Base-by-base conservation (phyloP, 2,888 invertebrate species). In the Tenthredo mesomela region DNA sequence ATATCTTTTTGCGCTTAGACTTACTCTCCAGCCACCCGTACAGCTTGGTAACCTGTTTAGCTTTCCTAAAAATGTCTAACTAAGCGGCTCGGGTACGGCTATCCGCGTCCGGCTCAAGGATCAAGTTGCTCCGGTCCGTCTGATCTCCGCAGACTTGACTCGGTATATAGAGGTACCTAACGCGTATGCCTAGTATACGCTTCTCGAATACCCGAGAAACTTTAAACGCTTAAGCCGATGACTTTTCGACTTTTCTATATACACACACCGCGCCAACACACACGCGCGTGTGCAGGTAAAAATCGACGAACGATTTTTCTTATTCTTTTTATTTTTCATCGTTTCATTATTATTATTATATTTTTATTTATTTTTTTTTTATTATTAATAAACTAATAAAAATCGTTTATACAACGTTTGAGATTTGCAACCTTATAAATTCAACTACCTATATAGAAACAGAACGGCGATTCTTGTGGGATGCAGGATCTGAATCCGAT, bases 41-140 rank as follows among this genome's bases (percentile, higher is more conserved):
- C 21, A 25, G 86, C 84, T 87, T 86, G 87, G 88, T 10, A 82
- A 90, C 89, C 90, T 88, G 89, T 89, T 91, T 88, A 87, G 87
- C 87, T 86, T 85, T 86, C 84, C 85, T 84, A 82, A 86, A 85
- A 86, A 86, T 87, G 86, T 89, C 87, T 92, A 93, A 93, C 87
- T 92, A 93, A 93, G 92, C 91, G 91, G 93, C 93, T 93, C 92
- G 92, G 91, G 90, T 90, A 90, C 90, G 90, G 90, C 91, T 91
- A 91, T 91, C 88, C 87, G 90, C 91, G 92, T 93, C 93, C 93
- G 92, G 93, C 92, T 93, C 90, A 91, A 89, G 89, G 91, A 93
- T 93, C 93, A 90, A 91, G 90, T 93, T 93, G 89, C 87, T 70
- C 43, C 47, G 67, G 65, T 70, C 37, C 82, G 82, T 82, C 82